A percentile compares a stretch with the other conserved stretches of the same genome.
Conservation (phyloP, 1,140 invertebrate species). For the Cataglyphis hispanica region DNA sequence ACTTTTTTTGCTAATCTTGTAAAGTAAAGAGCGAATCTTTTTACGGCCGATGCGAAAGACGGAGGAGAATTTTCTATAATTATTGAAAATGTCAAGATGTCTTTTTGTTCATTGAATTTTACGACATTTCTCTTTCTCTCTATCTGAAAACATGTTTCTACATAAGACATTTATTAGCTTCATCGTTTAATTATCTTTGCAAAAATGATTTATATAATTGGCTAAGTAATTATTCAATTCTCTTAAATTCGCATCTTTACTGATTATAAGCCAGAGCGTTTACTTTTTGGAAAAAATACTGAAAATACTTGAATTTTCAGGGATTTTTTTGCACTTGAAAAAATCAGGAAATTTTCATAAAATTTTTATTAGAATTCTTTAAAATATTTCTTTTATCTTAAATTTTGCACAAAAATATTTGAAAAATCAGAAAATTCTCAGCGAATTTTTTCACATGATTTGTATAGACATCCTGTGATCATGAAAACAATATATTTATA, state of each 20-base stretch:
- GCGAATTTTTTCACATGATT: no score
- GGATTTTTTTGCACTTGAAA: no score
- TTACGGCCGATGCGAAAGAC: conserved; percentile 26
- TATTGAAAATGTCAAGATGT: conserved; percentile 35
- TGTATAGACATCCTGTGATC: no score
- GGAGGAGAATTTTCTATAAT: conserved; percentile 49
- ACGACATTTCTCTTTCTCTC: neutral
- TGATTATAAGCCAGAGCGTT: neutral
- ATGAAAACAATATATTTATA: conserved; percentile 10
- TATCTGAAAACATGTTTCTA: neutral
- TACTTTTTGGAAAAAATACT: no score
- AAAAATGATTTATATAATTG: neutral
- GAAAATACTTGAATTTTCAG: no score
- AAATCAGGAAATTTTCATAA: no score
- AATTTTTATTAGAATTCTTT: no score
- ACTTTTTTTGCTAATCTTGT: conserved; percentile 55
- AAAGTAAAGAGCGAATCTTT: conserved; percentile 58
- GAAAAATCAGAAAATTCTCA: no score
- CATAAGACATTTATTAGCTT: neutral
- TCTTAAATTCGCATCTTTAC: neutral
- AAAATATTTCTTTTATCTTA: no score
- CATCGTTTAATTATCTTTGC: conserved; percentile 18
- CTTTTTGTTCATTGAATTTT: conserved; percentile 15
- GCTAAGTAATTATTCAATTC: conserved; percentile 7
- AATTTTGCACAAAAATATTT: no score